Base-by-base conservation (phyloP, 2,113 vertebrate species). In the Perognathus longimembris region DNA sequence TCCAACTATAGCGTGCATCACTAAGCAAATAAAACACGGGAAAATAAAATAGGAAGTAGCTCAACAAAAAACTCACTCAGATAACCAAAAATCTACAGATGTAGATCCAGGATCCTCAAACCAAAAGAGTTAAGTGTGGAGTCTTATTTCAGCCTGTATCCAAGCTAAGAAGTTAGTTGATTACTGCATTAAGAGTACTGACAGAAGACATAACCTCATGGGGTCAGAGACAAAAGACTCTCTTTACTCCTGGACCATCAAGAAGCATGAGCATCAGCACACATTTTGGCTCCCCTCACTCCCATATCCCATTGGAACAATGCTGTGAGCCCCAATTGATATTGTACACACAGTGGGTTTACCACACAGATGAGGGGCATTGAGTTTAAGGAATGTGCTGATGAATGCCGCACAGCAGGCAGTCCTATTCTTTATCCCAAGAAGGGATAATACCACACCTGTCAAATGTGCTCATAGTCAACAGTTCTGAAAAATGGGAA, bases 71-170 rank as follows among this genome's bases (percentile, higher is more conserved):
- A 4, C 28, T 26, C 50, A 76, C 14, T 54, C 50, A 54, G 50
- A 77, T 38, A 91, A 84, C 26, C 36, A 73, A 32, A 94, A 64
- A 91, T 87, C 85, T 40, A 59, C 8, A 95, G 85, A 11, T 81
- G 32, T 36, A 78, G 57, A 67, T 6, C 6, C 50, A 94, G 42
- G 6, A 77, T 50, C 76, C 73, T 76, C 59, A 70, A 81, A 40
- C 0, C 32, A 61, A 59, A 38, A 79, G 7, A n/a, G 7, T 74
- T 69, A 40, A 42, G 34, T 34, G 69, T 93, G 50, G 26, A 9
- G 67, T 67, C 61, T 81, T 30, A 32, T 85, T 63, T 66, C 40
- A 64, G n/a, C 54, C 24, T 63, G 10, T 11, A 40, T 15, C 77
- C 32, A 81, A n/a, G 57, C 17, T 42, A 93, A 3, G 57, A 85